Evolutionary conservation across 2,888 invertebrate genomes (phyloP).

Genomic region (Drosophila robusta): DNA sequence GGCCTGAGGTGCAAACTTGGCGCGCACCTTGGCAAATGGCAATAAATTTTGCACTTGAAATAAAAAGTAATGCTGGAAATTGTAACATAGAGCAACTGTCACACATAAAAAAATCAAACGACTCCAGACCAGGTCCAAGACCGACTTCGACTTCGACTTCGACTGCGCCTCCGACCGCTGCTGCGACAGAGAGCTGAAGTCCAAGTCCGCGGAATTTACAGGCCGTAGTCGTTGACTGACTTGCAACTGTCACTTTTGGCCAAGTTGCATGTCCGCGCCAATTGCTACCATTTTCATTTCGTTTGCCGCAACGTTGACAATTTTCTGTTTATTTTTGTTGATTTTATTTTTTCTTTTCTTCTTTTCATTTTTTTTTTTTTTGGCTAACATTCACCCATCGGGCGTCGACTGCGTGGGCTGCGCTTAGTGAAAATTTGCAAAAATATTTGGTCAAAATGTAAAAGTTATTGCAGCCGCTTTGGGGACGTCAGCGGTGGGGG

Average conservation of each 20-base stretch:
- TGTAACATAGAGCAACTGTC: conserved; percentile 80
- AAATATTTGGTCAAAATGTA: conserved; percentile 82
- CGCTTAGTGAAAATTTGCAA: conserved; percentile 81
- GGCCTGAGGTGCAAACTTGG: conserved; percentile 48
- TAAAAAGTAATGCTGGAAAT: conserved; percentile 74
- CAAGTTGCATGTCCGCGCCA: conserved; percentile 74
- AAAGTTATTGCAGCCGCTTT: conserved; percentile 68
- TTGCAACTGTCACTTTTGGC: conserved; percentile 77
- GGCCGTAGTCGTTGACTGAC: conserved; percentile 66
- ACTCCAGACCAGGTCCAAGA: conserved; percentile 35
- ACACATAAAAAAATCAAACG: conserved; percentile 69
- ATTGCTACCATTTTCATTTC: conserved; percentile 82
- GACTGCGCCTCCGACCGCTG: neutral
- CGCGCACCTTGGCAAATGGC: conserved; percentile 72
- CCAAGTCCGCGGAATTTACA: conserved; percentile 30
- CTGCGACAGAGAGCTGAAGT: conserved; percentile 4
- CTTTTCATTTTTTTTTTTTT: conserved; percentile 29
- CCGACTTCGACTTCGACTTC: neutral
- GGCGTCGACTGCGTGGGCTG: conserved; percentile 76
- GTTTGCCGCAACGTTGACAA: conserved; percentile 69
- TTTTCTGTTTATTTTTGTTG: conserved; percentile 35
- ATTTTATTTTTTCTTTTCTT: conserved; percentile 15
- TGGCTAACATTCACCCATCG: conserved; percentile 63
- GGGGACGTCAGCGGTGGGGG: neutral
- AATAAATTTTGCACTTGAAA: conserved; percentile 81